phyloP scores from a whole-genome alignment of 2,113 vertebrate genomes.

The Nesoenas mayeri region DNA sequence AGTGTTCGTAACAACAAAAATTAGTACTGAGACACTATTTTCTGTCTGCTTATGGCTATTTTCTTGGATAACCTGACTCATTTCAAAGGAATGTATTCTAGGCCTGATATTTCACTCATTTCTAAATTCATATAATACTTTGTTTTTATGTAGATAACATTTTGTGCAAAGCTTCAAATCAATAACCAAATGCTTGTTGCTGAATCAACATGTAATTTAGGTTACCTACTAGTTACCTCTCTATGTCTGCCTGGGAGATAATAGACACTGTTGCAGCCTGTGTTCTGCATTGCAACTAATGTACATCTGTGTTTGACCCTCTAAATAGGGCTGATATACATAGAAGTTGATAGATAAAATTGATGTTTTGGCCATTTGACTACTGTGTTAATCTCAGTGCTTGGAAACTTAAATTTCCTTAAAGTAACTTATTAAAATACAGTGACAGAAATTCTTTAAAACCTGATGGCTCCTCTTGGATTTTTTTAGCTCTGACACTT shows the following conservation, averaged over 20 bases:
- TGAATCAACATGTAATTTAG: not conserved
- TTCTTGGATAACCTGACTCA: not conserved
- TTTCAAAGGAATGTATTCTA: not conserved
- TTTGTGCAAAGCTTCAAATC: not conserved
- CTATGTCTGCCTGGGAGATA: not conserved
- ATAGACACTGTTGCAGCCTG: not conserved
- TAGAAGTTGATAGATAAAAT: not conserved
- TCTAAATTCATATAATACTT: not conserved
- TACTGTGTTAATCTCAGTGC: not conserved
- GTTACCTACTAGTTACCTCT: not conserved
- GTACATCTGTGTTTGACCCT: not conserved
- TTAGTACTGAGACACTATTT: not conserved
- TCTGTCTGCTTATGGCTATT: not conserved
- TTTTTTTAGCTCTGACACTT: not conserved
- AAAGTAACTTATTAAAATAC: not conserved
- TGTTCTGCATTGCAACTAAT: not conserved
- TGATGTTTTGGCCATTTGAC: not conserved
- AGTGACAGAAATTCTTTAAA: not conserved
- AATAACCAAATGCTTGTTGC: not conserved
- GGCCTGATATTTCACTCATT: not conserved
- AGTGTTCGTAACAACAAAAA: not conserved
- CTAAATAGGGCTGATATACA: not conserved
- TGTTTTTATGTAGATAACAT: not conserved
- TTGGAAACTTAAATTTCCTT: not conserved
- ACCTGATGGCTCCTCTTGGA: not conserved